These are phyloP conservation scores for Anticlea derivata DNA, from an alignment of 2,888 invertebrate genomes.

Conservation along the genomic window DNA sequence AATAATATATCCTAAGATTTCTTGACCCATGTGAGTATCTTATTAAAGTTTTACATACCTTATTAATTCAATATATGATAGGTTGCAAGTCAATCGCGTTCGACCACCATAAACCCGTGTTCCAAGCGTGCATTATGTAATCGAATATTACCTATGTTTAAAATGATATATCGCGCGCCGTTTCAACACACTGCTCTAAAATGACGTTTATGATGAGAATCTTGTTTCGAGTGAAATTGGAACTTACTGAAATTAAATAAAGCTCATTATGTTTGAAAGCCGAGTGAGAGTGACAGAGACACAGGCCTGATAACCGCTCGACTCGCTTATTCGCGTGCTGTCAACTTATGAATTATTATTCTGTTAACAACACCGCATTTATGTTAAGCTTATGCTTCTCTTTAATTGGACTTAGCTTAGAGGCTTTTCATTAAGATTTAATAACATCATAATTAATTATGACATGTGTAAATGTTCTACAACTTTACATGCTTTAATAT, in stretches of 20 bases:
- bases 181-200: no score
- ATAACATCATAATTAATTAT: slow-evolving; percentile 32
- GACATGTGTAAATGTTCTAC: slow-evolving; percentile 27
- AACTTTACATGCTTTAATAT: slow-evolving; percentile 9
- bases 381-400: slow-evolving; percentile 54
- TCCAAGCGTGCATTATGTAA: no score
- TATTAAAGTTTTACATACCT: no score
- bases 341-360: slow-evolving; percentile 77
- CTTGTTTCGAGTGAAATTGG: no score
- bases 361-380: slow-evolving; percentile 63
- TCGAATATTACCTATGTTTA: no score
- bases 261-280: neutral
- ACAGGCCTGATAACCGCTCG: slow-evolving; percentile 55
- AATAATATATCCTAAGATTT: no score
- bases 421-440: slow-evolving; percentile 41
- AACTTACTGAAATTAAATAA: neutral
- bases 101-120: no score
- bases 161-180: no score
- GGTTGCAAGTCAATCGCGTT: no score
- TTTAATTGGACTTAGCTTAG: slow-evolving; percentile 51
- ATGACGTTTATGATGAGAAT: no score
- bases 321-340: slow-evolving; percentile 75
- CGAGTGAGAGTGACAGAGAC: neutral
- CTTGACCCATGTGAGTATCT: no score
- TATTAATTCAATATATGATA: no score